Percentiles rank a stretch among this genome's conserved stretches.
phyloP scores from a whole-genome alignment of 2,888 invertebrate genomes.

The Lepeophtheirus nordmannii region DNA sequence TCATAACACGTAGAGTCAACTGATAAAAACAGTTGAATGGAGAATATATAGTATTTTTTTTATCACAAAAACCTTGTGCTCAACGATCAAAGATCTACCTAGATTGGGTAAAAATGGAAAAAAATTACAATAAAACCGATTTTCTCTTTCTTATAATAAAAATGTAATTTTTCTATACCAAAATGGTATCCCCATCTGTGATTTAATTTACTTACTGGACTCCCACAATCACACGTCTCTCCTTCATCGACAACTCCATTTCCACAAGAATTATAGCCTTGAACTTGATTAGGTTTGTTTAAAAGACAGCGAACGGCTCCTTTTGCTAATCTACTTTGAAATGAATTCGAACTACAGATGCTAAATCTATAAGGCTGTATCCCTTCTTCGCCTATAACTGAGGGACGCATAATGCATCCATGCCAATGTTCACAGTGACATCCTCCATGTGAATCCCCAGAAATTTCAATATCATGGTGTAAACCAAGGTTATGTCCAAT shows the following conservation, averaged over 20 bases:
- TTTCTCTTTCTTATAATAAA: no score
- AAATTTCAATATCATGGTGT: not conserved
- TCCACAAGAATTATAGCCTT: conserved; percentile 54
- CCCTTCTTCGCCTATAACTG: conserved; percentile 73
- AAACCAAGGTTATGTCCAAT: conserved; percentile 53
- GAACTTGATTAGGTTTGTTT: conserved; percentile 81
- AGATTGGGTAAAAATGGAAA: no score
- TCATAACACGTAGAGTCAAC: no score
- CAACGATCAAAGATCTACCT: no score
- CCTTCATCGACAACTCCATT: conserved; percentile 86
- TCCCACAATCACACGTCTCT: conserved; percentile 95
- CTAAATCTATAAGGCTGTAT: conserved; percentile 94
- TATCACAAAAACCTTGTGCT: no score
- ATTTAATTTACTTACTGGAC: conserved; percentile 43
- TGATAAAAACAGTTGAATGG: no score
- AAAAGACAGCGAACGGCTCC: conserved; percentile 81
- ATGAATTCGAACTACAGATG: conserved; percentile 79
- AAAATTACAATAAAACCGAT: no score
- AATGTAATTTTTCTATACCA: no score
- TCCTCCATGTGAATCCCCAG: conserved; percentile 25
- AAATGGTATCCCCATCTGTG: no score
- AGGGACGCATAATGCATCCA: conserved; percentile 87
- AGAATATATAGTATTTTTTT: no score
- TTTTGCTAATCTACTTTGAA: conserved; percentile 66
- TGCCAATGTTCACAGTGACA: conserved; percentile 87